phyloP scores from a whole-genome alignment of 2,113 vertebrate genomes.

The Daphoenositta chrysoptera region DNA sequence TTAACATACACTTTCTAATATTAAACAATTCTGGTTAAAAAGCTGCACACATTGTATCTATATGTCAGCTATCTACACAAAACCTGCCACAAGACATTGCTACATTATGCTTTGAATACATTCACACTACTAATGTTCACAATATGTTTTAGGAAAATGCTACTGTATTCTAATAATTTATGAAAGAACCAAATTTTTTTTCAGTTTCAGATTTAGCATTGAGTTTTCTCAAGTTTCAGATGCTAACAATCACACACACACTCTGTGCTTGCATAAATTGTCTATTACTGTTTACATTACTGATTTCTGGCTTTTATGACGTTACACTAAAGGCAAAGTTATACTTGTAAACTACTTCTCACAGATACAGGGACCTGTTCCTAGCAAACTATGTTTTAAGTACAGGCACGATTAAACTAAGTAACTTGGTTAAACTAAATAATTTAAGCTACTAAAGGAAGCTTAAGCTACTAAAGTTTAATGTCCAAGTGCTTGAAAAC shows the following conservation, averaged over 20 bases:
- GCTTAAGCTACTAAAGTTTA: background rate
- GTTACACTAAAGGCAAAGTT: background rate
- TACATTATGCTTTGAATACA: background rate
- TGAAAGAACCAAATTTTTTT: background rate
- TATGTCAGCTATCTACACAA: background rate
- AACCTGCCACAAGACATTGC: background rate
- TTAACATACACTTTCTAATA: background rate
- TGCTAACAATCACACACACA: background rate
- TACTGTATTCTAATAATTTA: background rate
- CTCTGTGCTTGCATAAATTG: background rate
- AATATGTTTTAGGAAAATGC: background rate
- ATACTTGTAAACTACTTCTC: background rate
- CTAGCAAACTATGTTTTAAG: background rate
- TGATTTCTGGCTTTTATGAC: background rate
- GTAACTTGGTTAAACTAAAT: background rate
- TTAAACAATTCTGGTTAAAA: background rate
- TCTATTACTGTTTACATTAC: background rate
- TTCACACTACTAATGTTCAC: background rate
- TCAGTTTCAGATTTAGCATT: background rate
- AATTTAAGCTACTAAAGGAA: background rate
- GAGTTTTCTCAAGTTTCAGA: background rate
- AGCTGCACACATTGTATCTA: background rate
- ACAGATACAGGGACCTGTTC: background rate
- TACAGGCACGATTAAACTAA: background rate
- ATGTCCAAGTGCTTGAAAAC: background rate